Conservation (phyloP, 2,113 vertebrate genomes). For the Heterotilapia buettikoferi region DNA sequence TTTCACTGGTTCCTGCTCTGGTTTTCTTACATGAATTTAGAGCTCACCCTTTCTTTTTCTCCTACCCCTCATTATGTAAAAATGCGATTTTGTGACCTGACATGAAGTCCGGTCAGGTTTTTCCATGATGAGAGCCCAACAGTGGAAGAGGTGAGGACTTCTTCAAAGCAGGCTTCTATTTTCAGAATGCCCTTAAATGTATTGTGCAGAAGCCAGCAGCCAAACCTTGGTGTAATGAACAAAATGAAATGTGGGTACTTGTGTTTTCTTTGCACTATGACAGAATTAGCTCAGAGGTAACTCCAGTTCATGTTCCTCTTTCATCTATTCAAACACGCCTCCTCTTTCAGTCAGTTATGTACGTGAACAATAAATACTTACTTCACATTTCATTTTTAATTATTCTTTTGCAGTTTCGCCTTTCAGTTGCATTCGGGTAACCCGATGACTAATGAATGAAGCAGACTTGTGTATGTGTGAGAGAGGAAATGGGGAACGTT, state of each 20-base stretch:
- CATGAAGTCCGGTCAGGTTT: not conserved
- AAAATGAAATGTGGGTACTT: constrained; percentile 39
- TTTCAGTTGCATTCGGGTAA: not conserved
- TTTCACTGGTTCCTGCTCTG: not conserved
- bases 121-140: not conserved
- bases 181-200: constrained; percentile 44
- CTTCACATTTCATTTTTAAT: not conserved
- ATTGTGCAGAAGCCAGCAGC: constrained; percentile 14
- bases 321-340: constrained; percentile 41
- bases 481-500: not conserved
- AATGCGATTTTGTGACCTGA: constrained; percentile 21
- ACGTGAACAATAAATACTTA: constrained; percentile 4
- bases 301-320: constrained; percentile 36
- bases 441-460: not conserved
- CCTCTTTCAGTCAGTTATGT: constrained; percentile 20
- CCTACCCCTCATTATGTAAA: not conserved
- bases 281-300: constrained; percentile 56
- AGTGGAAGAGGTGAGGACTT: not conserved
- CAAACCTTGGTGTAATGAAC: constrained; percentile 43
- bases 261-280: constrained; percentile 14
- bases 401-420: not conserved
- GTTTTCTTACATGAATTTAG: not conserved
- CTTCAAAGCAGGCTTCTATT: constrained; percentile 47
- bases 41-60: not conserved
- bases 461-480: not conserved